Evolutionary conservation across 2,113 vertebrate genomes (phyloP).

Genomic region (Dicerorhinus sumatrensis): DNA sequence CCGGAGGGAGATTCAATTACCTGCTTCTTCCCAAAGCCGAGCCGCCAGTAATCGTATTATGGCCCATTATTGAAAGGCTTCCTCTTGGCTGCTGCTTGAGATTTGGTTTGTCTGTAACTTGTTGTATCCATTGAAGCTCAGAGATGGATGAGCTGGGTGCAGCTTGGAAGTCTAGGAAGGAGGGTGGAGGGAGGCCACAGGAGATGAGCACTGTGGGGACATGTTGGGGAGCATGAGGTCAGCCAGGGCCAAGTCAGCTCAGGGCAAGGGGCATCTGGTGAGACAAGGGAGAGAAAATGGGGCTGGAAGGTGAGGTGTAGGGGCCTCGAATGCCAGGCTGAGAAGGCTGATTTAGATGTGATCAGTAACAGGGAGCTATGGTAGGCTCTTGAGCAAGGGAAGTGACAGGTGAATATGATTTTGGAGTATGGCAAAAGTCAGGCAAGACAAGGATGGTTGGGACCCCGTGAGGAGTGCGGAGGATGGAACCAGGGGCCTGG

Average conservation of each 20-base stretch:
- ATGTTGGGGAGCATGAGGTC: neutral
- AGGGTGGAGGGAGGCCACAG: neutral
- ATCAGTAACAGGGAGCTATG: neutral
- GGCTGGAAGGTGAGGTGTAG: too few species aligned
- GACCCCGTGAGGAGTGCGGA: neutral
- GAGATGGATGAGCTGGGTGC: conserved; percentile 6
- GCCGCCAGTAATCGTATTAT: conserved; percentile 71
- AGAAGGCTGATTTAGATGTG: neutral
- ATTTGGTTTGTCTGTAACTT: conserved; percentile 64
- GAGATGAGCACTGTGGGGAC: neutral
- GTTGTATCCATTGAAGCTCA: conserved; percentile 11
- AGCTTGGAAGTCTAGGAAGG: neutral
- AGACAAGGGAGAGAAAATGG: neutral
- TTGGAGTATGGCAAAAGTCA: neutral
- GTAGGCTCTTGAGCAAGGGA: neutral
- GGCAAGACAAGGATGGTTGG: neutral
- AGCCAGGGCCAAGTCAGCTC: neutral
- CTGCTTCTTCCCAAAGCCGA: conserved; percentile 64
- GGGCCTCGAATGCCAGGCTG: neutral
- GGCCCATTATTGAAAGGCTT: conserved; percentile 55
- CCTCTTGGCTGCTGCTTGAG: conserved; percentile 20
- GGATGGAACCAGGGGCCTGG: neutral
- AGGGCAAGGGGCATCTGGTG: neutral
- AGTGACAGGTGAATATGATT: neutral
- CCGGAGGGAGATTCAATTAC: conserved; percentile 75